Evolutionary conservation across 2,888 invertebrate species (phyloP).

Genomic region (Mimumesa dahlbomi): DNA sequence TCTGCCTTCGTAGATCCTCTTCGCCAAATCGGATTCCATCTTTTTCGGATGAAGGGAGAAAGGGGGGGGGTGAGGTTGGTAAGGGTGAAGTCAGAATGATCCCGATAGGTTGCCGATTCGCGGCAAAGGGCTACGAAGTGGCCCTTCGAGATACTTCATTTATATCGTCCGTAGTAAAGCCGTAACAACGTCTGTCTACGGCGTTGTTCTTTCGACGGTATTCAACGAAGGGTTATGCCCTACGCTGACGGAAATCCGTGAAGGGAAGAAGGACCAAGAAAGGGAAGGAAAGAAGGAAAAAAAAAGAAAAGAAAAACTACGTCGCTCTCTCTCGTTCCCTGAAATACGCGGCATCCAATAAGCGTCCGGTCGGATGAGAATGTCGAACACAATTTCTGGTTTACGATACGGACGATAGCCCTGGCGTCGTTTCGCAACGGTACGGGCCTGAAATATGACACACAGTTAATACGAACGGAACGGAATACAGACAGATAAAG

Average conservation of each 20-base stretch:
- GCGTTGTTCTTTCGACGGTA: slow-evolving; percentile 5
- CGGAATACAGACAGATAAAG: background rate
- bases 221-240: slow-evolving; percentile 20
- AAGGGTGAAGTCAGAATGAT: no score
- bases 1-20: no score
- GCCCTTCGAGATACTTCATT: slow-evolving; percentile 11
- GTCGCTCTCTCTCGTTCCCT: slow-evolving; percentile 10
- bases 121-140: background rate
- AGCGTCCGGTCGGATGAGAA: slow-evolving; percentile 13
- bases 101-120: background rate
- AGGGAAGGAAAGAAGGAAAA: no score
- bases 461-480: background rate
- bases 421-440: background rate
- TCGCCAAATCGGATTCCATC: no score
- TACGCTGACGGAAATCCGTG: background rate
- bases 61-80: no score
- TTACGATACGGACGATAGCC: slow-evolving; percentile 10
- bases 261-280: background rate
- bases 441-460: background rate
- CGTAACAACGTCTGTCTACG: slow-evolving; percentile 9
- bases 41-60: background rate
- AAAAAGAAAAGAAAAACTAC: no score
- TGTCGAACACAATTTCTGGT: slow-evolving; percentile 20
- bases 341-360: slow-evolving; percentile 24
- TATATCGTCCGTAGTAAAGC: slow-evolving; percentile 26